Evolutionary conservation across 2,113 vertebrate genomes (phyloP).

Genomic region (Coregonus clupeaformis): DNA sequence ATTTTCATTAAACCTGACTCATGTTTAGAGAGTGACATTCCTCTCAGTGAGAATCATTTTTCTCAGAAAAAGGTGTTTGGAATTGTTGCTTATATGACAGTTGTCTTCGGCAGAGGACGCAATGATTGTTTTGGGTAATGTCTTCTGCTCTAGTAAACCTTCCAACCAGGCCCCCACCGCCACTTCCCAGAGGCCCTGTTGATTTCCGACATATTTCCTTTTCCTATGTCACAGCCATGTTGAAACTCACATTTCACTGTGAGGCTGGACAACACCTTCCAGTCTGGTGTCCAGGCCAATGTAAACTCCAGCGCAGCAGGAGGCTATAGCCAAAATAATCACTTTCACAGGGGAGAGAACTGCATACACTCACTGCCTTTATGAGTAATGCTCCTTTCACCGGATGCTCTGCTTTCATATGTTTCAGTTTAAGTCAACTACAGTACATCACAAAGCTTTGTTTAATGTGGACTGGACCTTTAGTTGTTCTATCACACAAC

Average conservation of each 20-base stretch:
- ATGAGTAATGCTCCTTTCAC: constrained; percentile 13
- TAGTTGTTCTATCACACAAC: background rate
- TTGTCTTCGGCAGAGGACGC: background rate
- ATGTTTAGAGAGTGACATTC: background rate
- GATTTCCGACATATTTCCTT: constrained; percentile 59
- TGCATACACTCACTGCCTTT: constrained; percentile 2
- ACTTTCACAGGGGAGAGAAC: constrained; percentile 8
- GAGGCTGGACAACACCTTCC: constrained; percentile 48
- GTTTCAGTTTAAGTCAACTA: background rate
- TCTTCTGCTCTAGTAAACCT: background rate
- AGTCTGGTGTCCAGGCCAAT: constrained; percentile 46
- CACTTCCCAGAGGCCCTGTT: constrained; percentile 14
- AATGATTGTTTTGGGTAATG: background rate
- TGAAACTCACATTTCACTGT: constrained; percentile 50
- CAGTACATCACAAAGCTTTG: background rate
- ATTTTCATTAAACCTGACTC: background rate
- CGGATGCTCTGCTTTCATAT: constrained; percentile 3
- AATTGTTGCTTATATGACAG: background rate
- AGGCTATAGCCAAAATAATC: constrained; percentile 17
- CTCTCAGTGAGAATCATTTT: background rate
- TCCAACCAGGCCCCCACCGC: background rate
- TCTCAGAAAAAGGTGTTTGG: background rate
- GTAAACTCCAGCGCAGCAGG: constrained; percentile 21
- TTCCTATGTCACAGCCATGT: constrained; percentile 53
- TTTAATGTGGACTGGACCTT: background rate